These are phyloP conservation scores for Tenthredo mesomela DNA, from an alignment of 2,888 invertebrate genomes.

Conservation along the genomic window DNA sequence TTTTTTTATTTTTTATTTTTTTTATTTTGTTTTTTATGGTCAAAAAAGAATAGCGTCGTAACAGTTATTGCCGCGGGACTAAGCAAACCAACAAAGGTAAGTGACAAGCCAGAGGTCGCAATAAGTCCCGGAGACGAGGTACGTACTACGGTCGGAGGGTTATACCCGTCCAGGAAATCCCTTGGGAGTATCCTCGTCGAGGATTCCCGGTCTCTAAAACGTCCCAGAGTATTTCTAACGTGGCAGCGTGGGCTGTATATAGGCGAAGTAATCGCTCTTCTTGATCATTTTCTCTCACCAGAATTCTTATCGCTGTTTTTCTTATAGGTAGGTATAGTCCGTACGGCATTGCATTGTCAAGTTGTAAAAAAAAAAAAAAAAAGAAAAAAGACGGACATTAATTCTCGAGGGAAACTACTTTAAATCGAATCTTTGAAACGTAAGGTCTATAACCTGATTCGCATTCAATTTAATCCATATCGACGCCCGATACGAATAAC, in stretches of 20 bases:
- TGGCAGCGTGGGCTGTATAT: background rate
- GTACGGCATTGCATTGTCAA: background rate
- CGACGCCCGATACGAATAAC: too few species aligned
- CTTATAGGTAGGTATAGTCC: too few species aligned
- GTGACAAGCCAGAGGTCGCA: slow-evolving; percentile 8
- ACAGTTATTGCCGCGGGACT: slow-evolving; percentile 8
- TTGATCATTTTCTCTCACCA: background rate
- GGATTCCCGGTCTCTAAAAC: background rate
- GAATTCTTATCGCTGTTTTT: slow-evolving; percentile 37
- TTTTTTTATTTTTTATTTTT: background rate
- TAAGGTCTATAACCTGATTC: too few species aligned
- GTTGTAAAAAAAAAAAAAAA: too few species aligned
- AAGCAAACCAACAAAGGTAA: slow-evolving; percentile 2
- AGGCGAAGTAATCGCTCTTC: slow-evolving; percentile 34
- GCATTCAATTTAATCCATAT: background rate
- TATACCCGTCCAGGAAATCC: slow-evolving; percentile 28
- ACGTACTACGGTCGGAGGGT: background rate
- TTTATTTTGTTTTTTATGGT: background rate
- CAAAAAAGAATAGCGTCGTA: background rate
- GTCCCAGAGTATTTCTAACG: slow-evolving; percentile 36
- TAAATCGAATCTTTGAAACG: background rate
- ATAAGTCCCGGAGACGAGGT: background rate
- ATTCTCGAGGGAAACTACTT: background rate
- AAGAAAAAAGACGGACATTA: background rate
- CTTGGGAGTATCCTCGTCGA: slow-evolving; percentile 13